These are phyloP conservation scores for Calidris pygmaea DNA, from an alignment of 2,113 vertebrate species.

Conservation along the genomic window DNA sequence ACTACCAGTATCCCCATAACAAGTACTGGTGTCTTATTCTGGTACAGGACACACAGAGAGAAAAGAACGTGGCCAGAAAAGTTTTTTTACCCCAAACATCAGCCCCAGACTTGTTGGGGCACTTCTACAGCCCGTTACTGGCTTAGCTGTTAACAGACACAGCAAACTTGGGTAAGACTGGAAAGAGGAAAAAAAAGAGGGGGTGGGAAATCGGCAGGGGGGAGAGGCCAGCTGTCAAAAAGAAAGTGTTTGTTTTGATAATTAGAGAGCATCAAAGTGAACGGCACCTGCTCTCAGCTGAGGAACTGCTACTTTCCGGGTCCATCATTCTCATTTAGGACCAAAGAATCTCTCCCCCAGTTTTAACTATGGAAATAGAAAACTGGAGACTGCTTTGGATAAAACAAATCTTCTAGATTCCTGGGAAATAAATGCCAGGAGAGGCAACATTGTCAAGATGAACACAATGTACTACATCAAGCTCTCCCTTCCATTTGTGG, in stretches of 20 bases:
- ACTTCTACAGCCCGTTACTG: not conserved
- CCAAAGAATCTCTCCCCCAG: not conserved
- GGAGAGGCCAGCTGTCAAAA: not conserved
- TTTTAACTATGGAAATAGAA: not conserved
- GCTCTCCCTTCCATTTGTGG: not conserved
- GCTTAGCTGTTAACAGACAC: not conserved
- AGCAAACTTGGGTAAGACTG: not conserved
- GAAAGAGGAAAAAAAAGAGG: not conserved
- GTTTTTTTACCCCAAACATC: not conserved
- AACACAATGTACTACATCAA: rapidly evolving
- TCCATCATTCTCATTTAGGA: not conserved
- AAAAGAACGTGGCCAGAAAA: not conserved
- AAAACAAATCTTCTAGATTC: not conserved
- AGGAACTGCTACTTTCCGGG: not conserved
- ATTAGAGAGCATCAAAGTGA: not conserved
- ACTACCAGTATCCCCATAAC: not conserved
- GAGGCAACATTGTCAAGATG: not conserved
- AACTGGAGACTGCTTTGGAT: not conserved
- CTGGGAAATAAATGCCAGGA: not conserved
- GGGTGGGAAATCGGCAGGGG: too few relatives aligned
- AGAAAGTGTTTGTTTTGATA: not conserved
- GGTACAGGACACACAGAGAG: not conserved
- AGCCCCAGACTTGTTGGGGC: not conserved
- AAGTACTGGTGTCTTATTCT: not conserved
- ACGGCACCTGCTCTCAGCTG: not conserved